phyloP scores from a whole-genome alignment of 2,888 invertebrate species.

The Willowsia nigromaculata region DNA sequence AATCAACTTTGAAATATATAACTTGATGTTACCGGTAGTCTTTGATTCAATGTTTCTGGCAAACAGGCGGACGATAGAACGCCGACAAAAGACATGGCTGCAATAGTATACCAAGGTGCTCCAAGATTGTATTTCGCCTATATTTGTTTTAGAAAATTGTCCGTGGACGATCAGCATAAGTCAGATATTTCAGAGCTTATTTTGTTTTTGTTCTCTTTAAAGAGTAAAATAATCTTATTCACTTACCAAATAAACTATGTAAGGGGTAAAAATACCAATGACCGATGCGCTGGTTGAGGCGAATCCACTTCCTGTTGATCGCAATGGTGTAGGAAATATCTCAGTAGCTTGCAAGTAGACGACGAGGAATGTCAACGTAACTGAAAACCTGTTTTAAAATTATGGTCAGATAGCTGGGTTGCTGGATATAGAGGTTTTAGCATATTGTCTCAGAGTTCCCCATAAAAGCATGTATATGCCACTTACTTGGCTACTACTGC shows the following conservation, averaged over 20 bases:
- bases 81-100: constrained; percentile 71
- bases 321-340: constrained; percentile 84
- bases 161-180: background rate
- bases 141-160: too few relatives aligned
- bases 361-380: constrained; percentile 83
- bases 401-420: constrained; percentile 12
- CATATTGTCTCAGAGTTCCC: background rate
- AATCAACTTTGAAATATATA: too few relatives aligned
- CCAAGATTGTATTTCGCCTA: constrained; percentile 66
- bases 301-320: constrained; percentile 85
- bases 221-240: background rate
- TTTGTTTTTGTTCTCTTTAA: too few relatives aligned
- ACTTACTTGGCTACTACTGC: constrained; percentile 70
- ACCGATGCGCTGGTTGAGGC: constrained; percentile 83
- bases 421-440: background rate
- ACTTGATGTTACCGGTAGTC: constrained; percentile 81
- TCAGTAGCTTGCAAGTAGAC: constrained; percentile 85
- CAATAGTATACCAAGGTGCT: constrained; percentile 73
- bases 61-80: constrained; percentile 80
- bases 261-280: constrained; percentile 84
- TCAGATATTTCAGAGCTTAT: too few relatives aligned
- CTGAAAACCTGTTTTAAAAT: constrained; percentile 80
- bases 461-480: background rate
- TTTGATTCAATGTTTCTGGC: constrained; percentile 85
- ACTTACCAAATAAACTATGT: constrained; percentile 83